Percentiles rank a stretch among this genome's conserved stretches.
These are phyloP conservation scores for Mormyrus iriodes DNA, from an alignment of 2,113 vertebrate genomes.

Conservation along the genomic window DNA sequence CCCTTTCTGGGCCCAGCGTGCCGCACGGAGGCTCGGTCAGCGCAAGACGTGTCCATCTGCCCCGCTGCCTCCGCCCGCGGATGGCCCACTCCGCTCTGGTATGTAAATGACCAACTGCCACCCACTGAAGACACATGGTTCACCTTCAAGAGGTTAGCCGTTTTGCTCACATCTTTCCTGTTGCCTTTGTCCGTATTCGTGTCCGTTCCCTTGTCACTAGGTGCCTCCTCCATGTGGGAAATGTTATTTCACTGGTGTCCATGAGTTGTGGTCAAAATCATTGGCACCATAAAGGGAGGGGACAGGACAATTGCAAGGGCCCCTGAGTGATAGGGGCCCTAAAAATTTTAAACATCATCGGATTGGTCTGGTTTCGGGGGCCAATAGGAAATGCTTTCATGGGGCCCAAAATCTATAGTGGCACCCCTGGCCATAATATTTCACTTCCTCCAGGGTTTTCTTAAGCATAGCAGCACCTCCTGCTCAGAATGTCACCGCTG, in stretches of 20 bases:
- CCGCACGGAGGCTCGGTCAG: slow-evolving; percentile 59
- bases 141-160: slow-evolving; percentile 47
- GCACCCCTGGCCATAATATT: not conserved
- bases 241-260: not conserved
- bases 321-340: not conserved
- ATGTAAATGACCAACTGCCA: slow-evolving; percentile 57
- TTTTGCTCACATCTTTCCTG: not conserved
- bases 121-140: slow-evolving; percentile 47
- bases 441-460: not conserved
- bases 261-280: not conserved
- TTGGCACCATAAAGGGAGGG: not conserved
- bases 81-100: slow-evolving; percentile 45
- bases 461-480: not conserved
- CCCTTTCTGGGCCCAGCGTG: slow-evolving; percentile 55
- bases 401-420: not conserved
- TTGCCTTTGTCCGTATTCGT: not conserved
- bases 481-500: not conserved
- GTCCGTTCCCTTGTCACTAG: not conserved
- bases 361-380: not conserved
- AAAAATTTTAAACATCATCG: not conserved
- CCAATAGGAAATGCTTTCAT: not conserved
- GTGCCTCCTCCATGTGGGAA: not conserved
- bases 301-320: not conserved
- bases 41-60: slow-evolving; percentile 70
- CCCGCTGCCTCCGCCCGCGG: slow-evolving; percentile 48